phyloP scores from a whole-genome alignment of 2,113 vertebrate genomes.

The Laticauda laticaudata region DNA sequence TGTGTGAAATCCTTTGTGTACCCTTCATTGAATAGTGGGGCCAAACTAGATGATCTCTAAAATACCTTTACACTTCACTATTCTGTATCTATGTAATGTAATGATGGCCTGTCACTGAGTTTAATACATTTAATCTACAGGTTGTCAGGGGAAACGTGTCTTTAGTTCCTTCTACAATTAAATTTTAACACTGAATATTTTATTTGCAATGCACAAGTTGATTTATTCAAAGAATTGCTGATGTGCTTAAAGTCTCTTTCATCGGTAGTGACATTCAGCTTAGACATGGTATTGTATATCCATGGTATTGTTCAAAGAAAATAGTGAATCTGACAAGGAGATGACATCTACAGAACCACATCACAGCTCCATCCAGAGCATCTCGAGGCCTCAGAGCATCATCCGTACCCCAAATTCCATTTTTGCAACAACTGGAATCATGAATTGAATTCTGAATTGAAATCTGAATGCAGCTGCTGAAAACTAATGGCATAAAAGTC shows the following conservation, averaged over 20 bases:
- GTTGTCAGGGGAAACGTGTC: neutral
- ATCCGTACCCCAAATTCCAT: neutral
- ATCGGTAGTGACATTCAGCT: neutral
- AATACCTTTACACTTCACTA: neutral
- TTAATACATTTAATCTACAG: neutral
- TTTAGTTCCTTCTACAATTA: neutral
- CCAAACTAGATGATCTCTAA: neutral
- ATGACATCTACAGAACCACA: neutral
- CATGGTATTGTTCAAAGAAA: neutral
- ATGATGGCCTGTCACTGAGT: neutral
- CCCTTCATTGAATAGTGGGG: neutral
- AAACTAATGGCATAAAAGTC: neutral
- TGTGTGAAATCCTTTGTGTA: neutral
- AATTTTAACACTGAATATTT: neutral
- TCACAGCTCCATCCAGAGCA: neutral
- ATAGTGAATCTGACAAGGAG: neutral
- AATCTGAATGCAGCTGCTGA: neutral
- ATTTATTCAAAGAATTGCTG: neutral
- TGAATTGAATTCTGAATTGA: no score
- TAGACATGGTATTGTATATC: neutral
- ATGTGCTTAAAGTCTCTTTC: neutral
- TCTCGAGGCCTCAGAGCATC: neutral
- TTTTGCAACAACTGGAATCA: neutral
- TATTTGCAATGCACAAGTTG: neutral
- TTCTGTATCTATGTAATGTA: neutral